A percentile compares a stretch with the other conserved stretches of the same genome.
Evolutionary conservation across 2,888 invertebrate species (phyloP).

Genomic region (Allolobophora icterica): DNA sequence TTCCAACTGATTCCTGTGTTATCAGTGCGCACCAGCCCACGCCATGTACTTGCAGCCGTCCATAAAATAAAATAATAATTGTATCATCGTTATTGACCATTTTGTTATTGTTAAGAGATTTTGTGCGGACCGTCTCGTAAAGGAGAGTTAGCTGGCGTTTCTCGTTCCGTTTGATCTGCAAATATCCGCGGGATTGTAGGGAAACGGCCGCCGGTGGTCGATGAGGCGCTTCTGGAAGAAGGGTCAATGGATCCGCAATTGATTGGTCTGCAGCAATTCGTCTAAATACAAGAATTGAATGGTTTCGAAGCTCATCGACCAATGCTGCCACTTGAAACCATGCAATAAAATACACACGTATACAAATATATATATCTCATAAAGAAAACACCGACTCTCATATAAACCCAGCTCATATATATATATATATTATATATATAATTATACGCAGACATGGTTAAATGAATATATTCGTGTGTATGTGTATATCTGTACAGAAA

Average conservation of each 20-base stretch:
- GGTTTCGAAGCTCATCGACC: not conserved
- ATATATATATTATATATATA: not conserved
- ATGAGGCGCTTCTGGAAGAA: not conserved
- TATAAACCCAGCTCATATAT: not conserved
- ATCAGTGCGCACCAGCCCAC: not conserved
- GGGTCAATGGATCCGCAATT: not conserved
- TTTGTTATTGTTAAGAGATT: not conserved
- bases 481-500: not conserved
- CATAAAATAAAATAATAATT: not conserved
- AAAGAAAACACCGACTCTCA: not conserved
- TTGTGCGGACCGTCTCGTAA: not conserved
- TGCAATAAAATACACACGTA: not conserved
- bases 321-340: not conserved
- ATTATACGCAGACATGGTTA: too few relatives aligned
- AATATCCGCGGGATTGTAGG: conserved; percentile 9
- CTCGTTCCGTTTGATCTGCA: not conserved
- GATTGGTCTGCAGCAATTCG: not conserved
- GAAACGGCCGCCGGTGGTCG: not conserved
- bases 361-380: not conserved
- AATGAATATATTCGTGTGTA: not conserved
- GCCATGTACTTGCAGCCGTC: not conserved
- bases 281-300: not conserved
- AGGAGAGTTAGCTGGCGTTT: not conserved
- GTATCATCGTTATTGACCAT: not conserved
- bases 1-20: not conserved